A percentile compares a stretch with the other conserved stretches of the same genome.
Evolutionary conservation across 2,888 invertebrate genomes (phyloP).

Genomic region (Enchytraeus crypticus): DNA sequence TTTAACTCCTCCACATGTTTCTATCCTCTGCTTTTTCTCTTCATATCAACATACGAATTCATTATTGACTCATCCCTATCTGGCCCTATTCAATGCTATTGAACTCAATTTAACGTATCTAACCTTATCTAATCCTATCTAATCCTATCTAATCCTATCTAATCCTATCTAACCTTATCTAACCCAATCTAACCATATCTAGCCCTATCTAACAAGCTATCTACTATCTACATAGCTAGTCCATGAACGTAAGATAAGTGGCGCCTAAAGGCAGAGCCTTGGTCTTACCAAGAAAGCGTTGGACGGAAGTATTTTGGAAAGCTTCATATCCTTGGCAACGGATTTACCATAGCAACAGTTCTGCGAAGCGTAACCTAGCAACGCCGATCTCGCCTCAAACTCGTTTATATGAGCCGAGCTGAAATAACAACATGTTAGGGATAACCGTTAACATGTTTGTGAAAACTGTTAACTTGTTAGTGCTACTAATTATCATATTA

Average conservation of each 20-base stretch:
- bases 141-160: too few species aligned
- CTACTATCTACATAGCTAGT: background rate
- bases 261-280: too few species aligned
- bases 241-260: background rate
- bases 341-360: conserved; percentile 28
- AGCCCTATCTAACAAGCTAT: background rate
- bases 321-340: conserved; percentile 22
- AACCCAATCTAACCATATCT: too few species aligned
- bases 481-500: background rate
- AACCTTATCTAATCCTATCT: too few species aligned
- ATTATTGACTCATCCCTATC: too few species aligned
- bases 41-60: too few species aligned
- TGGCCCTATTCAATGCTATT: too few species aligned
- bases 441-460: background rate
- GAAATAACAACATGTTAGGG: background rate
- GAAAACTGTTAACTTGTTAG: background rate
- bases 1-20: too few species aligned
- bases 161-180: too few species aligned
- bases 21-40: too few species aligned
- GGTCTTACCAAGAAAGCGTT: conserved; percentile 27
- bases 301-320: conserved; percentile 20
- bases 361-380: conserved; percentile 17
- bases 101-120: too few species aligned
- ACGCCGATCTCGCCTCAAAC: conserved; percentile 22
- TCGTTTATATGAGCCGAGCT: conserved; percentile 22